These are phyloP conservation scores for Epinephelus cyanopodus DNA, from an alignment of 2,113 vertebrate species.

Conservation along the genomic window DNA sequence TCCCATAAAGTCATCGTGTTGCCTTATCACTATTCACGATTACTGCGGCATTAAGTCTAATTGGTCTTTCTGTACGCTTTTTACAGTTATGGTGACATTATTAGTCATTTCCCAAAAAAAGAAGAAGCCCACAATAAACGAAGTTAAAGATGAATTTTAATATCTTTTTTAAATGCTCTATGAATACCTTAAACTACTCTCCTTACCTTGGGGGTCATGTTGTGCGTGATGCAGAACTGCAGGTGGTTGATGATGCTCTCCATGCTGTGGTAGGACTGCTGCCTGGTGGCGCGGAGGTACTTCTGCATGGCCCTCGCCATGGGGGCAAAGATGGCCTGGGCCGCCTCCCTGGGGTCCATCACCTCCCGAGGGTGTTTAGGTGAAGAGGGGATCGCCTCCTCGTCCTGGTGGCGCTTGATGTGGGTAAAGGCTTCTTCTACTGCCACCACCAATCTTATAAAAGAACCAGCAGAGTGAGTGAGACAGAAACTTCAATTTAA, in stretches of 20 bases:
- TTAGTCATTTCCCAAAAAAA: no score
- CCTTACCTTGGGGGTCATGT: slow-evolving; percentile 94
- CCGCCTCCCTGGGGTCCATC: slow-evolving; percentile 95
- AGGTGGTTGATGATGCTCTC: slow-evolving; percentile 96
- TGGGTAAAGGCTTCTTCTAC: slow-evolving; percentile 98
- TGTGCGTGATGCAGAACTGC: slow-evolving; percentile 96
- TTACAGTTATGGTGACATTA: no score
- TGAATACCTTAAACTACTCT: background rate
- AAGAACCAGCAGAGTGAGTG: background rate
- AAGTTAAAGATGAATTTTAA: no score
- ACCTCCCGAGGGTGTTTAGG: slow-evolving; percentile 91
- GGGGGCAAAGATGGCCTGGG: slow-evolving; percentile 95
- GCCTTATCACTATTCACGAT: no score
- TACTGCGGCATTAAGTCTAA: no score
- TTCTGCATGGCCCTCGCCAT: slow-evolving; percentile 99
- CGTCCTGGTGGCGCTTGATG: slow-evolving; percentile 92
- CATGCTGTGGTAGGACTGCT: slow-evolving; percentile 97
- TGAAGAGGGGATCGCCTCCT: slow-evolving; percentile 78
- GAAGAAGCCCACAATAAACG: no score
- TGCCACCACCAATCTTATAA: slow-evolving; percentile 90
- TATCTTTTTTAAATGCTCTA: no score
- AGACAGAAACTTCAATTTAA: background rate
- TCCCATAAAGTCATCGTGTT: no score
- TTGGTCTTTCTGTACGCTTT: no score
- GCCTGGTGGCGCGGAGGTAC: slow-evolving; percentile 93